Evolutionary conservation across 2,888 invertebrate species (phyloP).

Genomic region (Sinhomidia bicolor): DNA sequence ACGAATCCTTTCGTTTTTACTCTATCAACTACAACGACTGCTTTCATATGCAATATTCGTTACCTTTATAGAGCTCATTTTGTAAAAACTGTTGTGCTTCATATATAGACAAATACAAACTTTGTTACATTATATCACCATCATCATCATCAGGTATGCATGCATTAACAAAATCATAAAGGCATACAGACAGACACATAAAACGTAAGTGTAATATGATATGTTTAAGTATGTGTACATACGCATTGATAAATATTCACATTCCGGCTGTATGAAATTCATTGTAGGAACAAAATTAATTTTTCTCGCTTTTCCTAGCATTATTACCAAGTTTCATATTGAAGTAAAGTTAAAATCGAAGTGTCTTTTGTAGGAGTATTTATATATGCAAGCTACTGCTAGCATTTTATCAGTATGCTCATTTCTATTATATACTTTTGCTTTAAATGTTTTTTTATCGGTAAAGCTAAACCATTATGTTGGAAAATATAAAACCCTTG

Average conservation of each 20-base stretch:
- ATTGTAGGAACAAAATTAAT: background rate
- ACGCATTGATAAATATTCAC: background rate
- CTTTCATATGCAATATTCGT: no score
- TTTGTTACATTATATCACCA: background rate
- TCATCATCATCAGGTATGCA: background rate
- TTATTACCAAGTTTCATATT: slow-evolving; percentile 4
- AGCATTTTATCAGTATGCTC: background rate
- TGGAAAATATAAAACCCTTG: background rate
- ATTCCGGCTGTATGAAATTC: background rate
- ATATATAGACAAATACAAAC: background rate
- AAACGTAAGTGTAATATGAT: background rate
- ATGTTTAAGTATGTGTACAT: background rate
- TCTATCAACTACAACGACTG: slow-evolving; percentile 11
- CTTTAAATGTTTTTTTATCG: slow-evolving; percentile 11
- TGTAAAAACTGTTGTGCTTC: background rate
- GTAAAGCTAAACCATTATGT: slow-evolving; percentile 12
- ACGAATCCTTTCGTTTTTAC: slow-evolving; percentile 15
- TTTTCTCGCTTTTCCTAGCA: slow-evolving; percentile 1
- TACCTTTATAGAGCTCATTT: slow-evolving; percentile 15
- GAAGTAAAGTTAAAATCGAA: background rate
- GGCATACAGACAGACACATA: background rate
- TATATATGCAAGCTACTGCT: slow-evolving; percentile 7
- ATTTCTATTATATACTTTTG: background rate
- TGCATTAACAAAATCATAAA: background rate
- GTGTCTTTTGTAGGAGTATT: background rate